Evolutionary conservation across 2,888 invertebrate species (phyloP), one percentile per base, ranked within the genome.

Genomic region (Chloromyia formosa): DNA sequence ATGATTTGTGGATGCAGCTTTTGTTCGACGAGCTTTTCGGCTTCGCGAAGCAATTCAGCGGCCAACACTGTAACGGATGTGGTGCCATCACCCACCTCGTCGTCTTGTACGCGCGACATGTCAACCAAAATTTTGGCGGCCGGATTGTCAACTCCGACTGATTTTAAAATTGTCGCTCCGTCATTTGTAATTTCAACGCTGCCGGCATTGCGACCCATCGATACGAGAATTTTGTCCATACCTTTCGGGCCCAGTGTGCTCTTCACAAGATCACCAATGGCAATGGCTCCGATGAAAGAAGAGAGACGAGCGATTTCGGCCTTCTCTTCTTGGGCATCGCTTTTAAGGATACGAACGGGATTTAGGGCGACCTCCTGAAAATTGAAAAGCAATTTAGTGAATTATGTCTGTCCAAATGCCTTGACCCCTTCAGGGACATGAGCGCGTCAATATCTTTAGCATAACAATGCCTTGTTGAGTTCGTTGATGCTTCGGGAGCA

Each of bases 11-110:
- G 99, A 85, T 99, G 99, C 78, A 99, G 91, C 84, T 97, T 97
- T 86, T 95, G 94, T 73, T 93, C 93, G 75, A 99, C 89, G 69
- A 99, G 87, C 82, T 93, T 93, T 84, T 99, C 99, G 16, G 98
- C 98, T 87, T 98, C 97, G 81, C 94, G 92, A 20, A 99, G 87
- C 69, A 99, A 86, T 86, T 99, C 98, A 71, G 97, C 92, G 79
- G 98, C 98, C 87, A 83, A 75, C 82, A 88, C 98, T 73, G 98
- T 96, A 0, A 99, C 99, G 0, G 98, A 98, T 54, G 99, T 99
- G n/a, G 99, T 99, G 14, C 99, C 99, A 89, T 99, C 99, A 60
- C 99, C 99, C 75, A 99, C 98, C 89, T 99, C 99, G 83, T 97
- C 97, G 87, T 99, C 99, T 84, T 99, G 99, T 1, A 97, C 97